Conservation (phyloP, 2,888 invertebrate genomes). For the Chrysopilus asiliformis region DNA sequence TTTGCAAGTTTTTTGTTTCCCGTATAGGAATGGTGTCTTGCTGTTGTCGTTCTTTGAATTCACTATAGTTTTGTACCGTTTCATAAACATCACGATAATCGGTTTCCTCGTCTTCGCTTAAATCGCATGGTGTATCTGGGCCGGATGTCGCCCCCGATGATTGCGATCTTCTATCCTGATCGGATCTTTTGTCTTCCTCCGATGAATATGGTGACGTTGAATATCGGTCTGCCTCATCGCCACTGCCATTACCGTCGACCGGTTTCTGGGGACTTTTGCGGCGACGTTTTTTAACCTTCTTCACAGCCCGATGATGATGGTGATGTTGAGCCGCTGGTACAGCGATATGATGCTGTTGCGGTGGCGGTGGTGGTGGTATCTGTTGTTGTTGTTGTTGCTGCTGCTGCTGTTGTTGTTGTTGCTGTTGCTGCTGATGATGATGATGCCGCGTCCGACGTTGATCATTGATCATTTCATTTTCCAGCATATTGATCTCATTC, state of each 20-base stretch:
- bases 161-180: constrained; percentile 33
- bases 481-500: constrained; percentile 16
- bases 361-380: no score
- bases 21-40: background rate
- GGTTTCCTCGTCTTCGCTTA: constrained; percentile 58
- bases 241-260: constrained; percentile 12
- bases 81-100: constrained; percentile 40
- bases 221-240: constrained; percentile 10
- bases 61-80: constrained; percentile 15
- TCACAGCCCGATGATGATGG: constrained; percentile 16
- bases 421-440: constrained; percentile 10
- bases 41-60: constrained; percentile 13
- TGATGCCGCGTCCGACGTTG: constrained; percentile 5
- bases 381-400: constrained; percentile 10
- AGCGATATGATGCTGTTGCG: constrained; percentile 9
- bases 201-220: constrained; percentile 37
- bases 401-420: constrained; percentile 11
- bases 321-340: no score
- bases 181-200: constrained; percentile 32
- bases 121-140: constrained; percentile 65
- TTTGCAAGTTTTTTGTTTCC: background rate
- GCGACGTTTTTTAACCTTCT: constrained; percentile 22
- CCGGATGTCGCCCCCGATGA: constrained; percentile 82
- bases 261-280: constrained; percentile 3
- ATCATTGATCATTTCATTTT: constrained; percentile 17